Evolutionary conservation across 2,797 vertebrate genomes (phyloP).

Genomic region (Chloroceryle amazona): DNA sequence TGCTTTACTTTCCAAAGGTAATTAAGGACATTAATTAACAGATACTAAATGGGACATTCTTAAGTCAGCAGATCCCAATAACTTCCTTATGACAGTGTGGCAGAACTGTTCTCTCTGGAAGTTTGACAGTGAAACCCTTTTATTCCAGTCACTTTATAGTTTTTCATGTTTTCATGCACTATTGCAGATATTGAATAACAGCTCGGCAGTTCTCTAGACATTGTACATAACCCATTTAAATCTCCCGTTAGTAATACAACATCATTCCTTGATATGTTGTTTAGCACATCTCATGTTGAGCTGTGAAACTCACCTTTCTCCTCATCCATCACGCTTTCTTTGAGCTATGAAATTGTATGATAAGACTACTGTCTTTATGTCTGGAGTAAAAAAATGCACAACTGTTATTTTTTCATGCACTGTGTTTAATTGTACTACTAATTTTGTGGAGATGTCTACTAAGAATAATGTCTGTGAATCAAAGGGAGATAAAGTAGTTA

Average conservation of each 20-base stretch:
- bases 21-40: slow-evolving; percentile 22
- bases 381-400: neutral
- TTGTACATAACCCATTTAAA: neutral
- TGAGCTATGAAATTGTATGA: neutral
- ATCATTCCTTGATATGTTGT: neutral
- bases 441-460: neutral
- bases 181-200: neutral
- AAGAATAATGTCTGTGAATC: neutral
- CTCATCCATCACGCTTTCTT: neutral
- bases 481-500: neutral
- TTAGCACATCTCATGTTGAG: neutral
- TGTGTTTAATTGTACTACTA: neutral
- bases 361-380: neutral
- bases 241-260: neutral
- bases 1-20: slow-evolving; percentile 8
- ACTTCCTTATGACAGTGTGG: slow-evolving; percentile 8
- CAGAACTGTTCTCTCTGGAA: neutral
- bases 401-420: neutral
- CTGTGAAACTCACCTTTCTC: neutral
- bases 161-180: slow-evolving; percentile 22
- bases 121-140: neutral
- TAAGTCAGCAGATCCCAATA: slow-evolving; percentile 21
- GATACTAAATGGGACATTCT: slow-evolving; percentile 17
- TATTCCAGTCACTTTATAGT: neutral
- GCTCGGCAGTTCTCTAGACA: neutral